Percentiles rank a stretch among this genome's conserved stretches.
These are phyloP conservation scores for Catharus bicknelli DNA, from an alignment of 2,113 vertebrate genomes.

Conservation along the genomic window DNA sequence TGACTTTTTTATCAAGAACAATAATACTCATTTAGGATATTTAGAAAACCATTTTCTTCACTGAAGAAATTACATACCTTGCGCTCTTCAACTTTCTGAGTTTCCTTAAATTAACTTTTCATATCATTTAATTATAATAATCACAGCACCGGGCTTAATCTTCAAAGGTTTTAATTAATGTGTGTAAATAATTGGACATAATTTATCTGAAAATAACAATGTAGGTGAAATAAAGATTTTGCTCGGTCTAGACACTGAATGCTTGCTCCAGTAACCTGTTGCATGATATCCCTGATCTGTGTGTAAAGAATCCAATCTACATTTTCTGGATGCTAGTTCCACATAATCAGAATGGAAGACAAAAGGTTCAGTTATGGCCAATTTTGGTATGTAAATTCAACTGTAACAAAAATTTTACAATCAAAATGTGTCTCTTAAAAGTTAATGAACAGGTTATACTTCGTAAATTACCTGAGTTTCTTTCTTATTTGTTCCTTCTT, in stretches of 20 bases:
- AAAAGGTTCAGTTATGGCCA: background rate
- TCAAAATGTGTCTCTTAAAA: background rate
- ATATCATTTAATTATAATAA: background rate
- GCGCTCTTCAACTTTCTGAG: background rate
- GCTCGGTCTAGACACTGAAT: background rate
- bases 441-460: background rate
- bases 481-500: slow-evolving; percentile 89
- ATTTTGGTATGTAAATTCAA: background rate
- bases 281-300: background rate
- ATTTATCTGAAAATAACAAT: background rate
- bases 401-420: background rate
- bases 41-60: background rate
- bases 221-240: background rate
- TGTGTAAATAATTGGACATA: background rate
- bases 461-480: slow-evolving; percentile 84
- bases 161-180: background rate
- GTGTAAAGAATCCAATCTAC: background rate
- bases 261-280: background rate
- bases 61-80: background rate
- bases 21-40: background rate
- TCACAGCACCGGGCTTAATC: background rate
- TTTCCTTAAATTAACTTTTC: background rate
- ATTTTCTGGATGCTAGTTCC: background rate
- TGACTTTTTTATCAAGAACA: background rate
- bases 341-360: background rate